phyloP scores from a whole-genome alignment of 2,797 vertebrate genomes.

The Pelodytes ibericus region DNA sequence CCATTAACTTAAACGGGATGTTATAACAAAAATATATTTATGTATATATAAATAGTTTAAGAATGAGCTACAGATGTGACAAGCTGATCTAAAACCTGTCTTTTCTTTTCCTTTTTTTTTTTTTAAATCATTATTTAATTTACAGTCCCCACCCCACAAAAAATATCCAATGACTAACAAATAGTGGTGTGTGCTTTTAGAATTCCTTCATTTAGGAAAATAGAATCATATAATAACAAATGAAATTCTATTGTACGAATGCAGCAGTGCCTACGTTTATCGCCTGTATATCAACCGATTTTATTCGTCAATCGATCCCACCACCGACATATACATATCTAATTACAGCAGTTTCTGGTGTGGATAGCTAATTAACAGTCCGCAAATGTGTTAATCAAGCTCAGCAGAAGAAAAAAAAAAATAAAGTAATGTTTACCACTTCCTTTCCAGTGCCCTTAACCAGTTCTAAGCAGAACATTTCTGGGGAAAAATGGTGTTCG shows the following conservation, averaged over 20 bases:
- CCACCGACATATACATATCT: slow-evolving; percentile 46
- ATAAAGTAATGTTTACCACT: slow-evolving; percentile 63
- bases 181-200: slow-evolving; percentile 66
- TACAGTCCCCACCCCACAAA: slow-evolving; percentile 65
- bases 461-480: slow-evolving; percentile 63
- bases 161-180: background rate
- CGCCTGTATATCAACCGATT: slow-evolving; percentile 60
- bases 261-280: slow-evolving; percentile 63
- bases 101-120: slow-evolving; percentile 57
- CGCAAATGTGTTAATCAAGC: slow-evolving; percentile 65
- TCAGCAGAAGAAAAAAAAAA: slow-evolving; percentile 56
- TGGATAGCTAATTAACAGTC: slow-evolving; percentile 68
- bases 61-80: slow-evolving; percentile 52
- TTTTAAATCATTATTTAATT: slow-evolving; percentile 58
- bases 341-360: slow-evolving; percentile 64
- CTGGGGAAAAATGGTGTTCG: too few species aligned
- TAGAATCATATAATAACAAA: slow-evolving; percentile 66
- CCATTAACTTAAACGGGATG: background rate
- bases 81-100: slow-evolving; percentile 56
- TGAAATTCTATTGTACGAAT: slow-evolving; percentile 57
- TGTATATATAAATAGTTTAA: background rate
- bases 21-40: too few species aligned
- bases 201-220: slow-evolving; percentile 78
- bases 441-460: slow-evolving; percentile 67
- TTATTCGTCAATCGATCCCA: slow-evolving; percentile 54